Base-by-base conservation (phyloP, 2,888 invertebrate genomes). In the Gastrophysa polygoni region DNA sequence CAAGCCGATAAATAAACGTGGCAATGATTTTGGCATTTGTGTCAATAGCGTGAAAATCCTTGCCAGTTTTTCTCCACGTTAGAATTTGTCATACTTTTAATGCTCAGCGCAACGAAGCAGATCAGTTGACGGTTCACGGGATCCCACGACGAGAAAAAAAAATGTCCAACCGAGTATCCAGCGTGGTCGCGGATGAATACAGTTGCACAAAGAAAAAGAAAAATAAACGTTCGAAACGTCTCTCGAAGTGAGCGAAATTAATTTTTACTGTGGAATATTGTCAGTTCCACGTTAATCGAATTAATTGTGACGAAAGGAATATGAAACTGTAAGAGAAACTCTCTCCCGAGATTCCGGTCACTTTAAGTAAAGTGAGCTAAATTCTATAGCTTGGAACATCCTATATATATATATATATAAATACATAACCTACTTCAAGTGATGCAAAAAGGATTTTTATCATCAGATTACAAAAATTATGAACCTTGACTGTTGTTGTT, bases 41-140 rank as follows among this genome's bases (percentile, higher is more conserved):
- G 74, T 73, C 74, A 74, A 74, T 73, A 72, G 70, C 73, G 67
- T 70, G 67, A 71, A 70, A 68, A 68, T 64, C 59, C 63, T 64
- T 64, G 55, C 52, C 64, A 63, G 64, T 63, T 68, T 68, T 68
- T 62, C 54, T 66, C 61, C 62, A 60, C 64, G n/a, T 65, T 67
- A 68, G 66, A 60, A 71, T 72, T 70, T 63, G 71, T 68, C 67
- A 69, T 66, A 66, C 67, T 63, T 66, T 67, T 67, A 65, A 67
- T 66, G 66, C 65, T 66, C 66, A 67, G 68, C 49, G 64, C 66
- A 68, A 66, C 63, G 67, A 68, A 69, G 65, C 68, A 60, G 68
- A 64, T 29, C 50, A 28, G 48, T 63, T 69, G 69, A 69, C 68
- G 71, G 69, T 69, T 69, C 67, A 66, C 32, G 59, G 61, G 61